Base-by-base conservation (phyloP, 2,888 invertebrate species). In the Melanostoma scalare region DNA sequence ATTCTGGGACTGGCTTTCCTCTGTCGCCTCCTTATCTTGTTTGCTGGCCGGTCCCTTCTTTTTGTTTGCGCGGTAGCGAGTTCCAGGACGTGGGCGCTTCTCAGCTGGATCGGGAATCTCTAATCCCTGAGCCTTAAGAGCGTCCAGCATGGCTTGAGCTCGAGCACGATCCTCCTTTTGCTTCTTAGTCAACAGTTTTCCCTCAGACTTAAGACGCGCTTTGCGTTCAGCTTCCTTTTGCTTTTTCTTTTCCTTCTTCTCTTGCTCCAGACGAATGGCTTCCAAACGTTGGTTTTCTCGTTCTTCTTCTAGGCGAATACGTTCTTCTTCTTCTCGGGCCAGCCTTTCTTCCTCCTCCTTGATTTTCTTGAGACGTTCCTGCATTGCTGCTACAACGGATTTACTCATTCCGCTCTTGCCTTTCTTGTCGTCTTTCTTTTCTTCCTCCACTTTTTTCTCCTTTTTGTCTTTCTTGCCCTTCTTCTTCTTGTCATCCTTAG, bases 121-220 rank as follows among this genome's bases (percentile, higher is more conserved):
- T 35, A 96, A 92, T 77, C 98, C 98, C 91, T 97, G 96, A 6
- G 96, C 97, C 91, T 96, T 97, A 48, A 98, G 92, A 1, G 96
- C 95, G 67, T 98, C 97, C 81, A 99, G 92, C 93, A 98, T 94
- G 74, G 96, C 96, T 90, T 97, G 96, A 5, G 97, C 97, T 86
- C 98, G 93, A 0, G 96, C 96, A 85, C 96, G 94, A 87, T 97
- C 97, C 86, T 96, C 96, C 90, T 97, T 98, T 90, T 99, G 98
- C 90, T 98, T 98, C 0, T 96, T 95, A 2, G 98, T 98, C 76
- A 99, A 92, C 40, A 98, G 92, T 91, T 98, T 99, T 2, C 99
- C 99, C 92, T 99, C 99, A n/a, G 96, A 97, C 91, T 99, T 99
- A 87, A 98, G 93, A 89, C 97, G 93, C 88, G 97, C 97, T 91